Evolutionary conservation across 2,797 vertebrate genomes (phyloP), one percentile per base, ranked within the genome.

Genomic region (Sebastes flavidus): DNA sequence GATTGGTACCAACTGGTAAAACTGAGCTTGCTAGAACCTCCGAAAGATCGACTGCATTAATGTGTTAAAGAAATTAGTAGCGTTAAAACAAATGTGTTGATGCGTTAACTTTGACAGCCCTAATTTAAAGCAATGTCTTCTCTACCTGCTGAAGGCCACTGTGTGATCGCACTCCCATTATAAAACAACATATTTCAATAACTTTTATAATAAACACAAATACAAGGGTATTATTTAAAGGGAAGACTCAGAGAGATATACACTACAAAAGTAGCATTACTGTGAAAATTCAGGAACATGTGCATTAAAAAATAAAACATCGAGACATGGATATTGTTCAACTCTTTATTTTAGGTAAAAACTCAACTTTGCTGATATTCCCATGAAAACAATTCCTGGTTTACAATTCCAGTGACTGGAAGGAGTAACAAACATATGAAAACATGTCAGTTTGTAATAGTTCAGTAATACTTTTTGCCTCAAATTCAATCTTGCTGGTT

Each of bases 301-400:
- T n/a, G 1, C 1, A 52, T 38, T 49, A 59, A 24, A 77, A 25
- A 79, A 72, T 22, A 70, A 65, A 82, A 72, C 65, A 49, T 20
- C 13, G 59, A 63, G 10, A 80, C 77, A 20, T 9, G 9, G 16
- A 77, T 91, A 94, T 90, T 94, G 91, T 93, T 94, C 91, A 94
- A 96, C 83, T 93, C 90, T 96, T 96, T 96, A 95, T 95, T 95
- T 87, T 87, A 95, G 94, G 95, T 95, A 96, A 96, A 97, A 96
- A 96, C 86, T 93, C 94, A 87, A 80, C 89, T 94, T 89, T 94
- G 90, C 93, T 87, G 86, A 88, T 91, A 88, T 91, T 89, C 69
- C 89, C 92, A 92, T 91, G 93, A 91, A 86, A 94, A 87, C 92
- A 90, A 84, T 83, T 90, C 86, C 89, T 89, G 89, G 87, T 93